Conservation (phyloP, 2,113 vertebrate species). For the Poeciliopsis prolifica region DNA sequence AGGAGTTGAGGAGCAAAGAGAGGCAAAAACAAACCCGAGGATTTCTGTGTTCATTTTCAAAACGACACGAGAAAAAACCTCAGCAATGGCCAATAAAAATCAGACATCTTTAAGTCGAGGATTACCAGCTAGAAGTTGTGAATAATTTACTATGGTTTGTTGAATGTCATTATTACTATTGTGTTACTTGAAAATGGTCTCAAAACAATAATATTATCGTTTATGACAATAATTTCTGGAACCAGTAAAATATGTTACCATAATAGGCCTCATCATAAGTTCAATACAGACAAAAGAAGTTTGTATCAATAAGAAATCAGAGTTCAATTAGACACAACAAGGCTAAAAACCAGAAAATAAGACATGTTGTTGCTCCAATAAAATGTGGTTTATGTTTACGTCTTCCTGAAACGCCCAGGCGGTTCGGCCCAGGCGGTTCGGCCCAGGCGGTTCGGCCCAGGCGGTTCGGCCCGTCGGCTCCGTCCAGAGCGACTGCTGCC, state of each 20-base stretch:
- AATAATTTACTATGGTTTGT: neutral
- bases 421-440: neutral
- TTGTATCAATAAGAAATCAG: too few relatives aligned
- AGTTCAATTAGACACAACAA: too few relatives aligned
- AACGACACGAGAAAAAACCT: neutral
- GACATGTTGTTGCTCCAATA: neutral
- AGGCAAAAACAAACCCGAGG: too few relatives aligned
- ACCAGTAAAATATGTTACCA: too few relatives aligned
- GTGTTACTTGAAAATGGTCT: too few relatives aligned
- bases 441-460: neutral
- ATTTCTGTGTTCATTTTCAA: neutral
- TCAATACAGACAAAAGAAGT: too few relatives aligned
- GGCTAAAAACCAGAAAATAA: neutral
- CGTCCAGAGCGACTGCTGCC: conserved; percentile 2
- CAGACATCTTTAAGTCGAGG: neutral
- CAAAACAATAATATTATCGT: too few relatives aligned
- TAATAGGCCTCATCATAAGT: too few relatives aligned
- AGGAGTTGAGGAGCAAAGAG: too few relatives aligned
- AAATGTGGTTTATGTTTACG: neutral
- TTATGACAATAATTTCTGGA: too few relatives aligned
- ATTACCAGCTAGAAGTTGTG: neutral
- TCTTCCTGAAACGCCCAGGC: neutral
- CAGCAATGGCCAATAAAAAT: too few relatives aligned
- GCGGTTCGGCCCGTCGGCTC: neutral
- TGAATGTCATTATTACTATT: too few relatives aligned